Percentiles rank a stretch among this genome's conserved stretches.
These are phyloP conservation scores for Leptocoma aspasia DNA, from an alignment of 2,113 vertebrate species.

Conservation along the genomic window DNA sequence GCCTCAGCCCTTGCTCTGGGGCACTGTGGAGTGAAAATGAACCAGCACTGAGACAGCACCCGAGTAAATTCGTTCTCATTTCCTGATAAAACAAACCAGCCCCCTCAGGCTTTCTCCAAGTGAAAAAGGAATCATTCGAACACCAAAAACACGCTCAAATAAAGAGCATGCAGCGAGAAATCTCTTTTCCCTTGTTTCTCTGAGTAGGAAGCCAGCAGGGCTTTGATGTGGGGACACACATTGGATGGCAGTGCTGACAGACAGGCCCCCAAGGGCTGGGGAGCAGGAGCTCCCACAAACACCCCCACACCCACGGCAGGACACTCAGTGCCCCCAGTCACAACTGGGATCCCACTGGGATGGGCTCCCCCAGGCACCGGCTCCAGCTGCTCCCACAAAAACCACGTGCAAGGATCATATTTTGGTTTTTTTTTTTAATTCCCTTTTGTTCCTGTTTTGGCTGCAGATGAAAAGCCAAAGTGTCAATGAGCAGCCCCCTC, in stretches of 20 bases:
- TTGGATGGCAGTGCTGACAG: not conserved
- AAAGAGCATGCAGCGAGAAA: not conserved
- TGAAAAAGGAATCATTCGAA: not conserved
- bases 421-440: too few relatives aligned
- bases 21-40: not conserved
- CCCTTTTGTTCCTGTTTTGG: not conserved
- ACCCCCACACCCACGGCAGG: not conserved
- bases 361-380: not conserved
- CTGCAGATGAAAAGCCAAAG: not conserved
- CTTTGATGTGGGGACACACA: constrained; percentile 49
- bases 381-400: not conserved
- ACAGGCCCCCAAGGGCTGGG: not conserved
- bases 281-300: not conserved
- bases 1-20: not conserved
- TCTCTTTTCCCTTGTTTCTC: constrained; percentile 26
- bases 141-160: not conserved
- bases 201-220: constrained; percentile 21
- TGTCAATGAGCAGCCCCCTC: not conserved
- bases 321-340: not conserved
- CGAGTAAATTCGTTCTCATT: not conserved
- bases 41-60: not conserved
- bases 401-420: not conserved
- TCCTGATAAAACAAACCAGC: not conserved
- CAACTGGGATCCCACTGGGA: not conserved
- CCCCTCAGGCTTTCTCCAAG: not conserved